A percentile compares a stretch with the other conserved stretches of the same genome.
These are phyloP conservation scores for Antechinus stuartii DNA, from an alignment of 2,113 vertebrate species.

Conservation along the genomic window DNA sequence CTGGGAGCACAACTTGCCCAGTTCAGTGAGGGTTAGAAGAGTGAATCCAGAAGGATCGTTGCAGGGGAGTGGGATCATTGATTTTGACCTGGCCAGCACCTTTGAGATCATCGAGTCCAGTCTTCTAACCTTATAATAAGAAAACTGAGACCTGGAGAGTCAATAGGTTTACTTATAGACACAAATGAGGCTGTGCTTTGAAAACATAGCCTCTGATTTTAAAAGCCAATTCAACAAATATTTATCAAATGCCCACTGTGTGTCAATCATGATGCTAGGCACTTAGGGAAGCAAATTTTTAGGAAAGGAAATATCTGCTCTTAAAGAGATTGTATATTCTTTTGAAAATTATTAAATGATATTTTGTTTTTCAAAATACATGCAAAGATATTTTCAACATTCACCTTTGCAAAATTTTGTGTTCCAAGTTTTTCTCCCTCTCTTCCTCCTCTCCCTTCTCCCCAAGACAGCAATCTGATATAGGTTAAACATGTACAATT, in stretches of 20 bases:
- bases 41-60: not conserved
- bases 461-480: too few relatives aligned
- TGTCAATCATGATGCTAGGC: too few relatives aligned
- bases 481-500: too few relatives aligned
- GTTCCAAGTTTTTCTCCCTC: too few relatives aligned
- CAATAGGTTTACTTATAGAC: not conserved
- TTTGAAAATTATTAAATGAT: too few relatives aligned
- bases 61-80: not conserved
- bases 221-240: not conserved
- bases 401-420: too few relatives aligned
- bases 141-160: not conserved
- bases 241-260: not conserved
- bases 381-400: too few relatives aligned
- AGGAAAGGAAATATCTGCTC: not conserved
- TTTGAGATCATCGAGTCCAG: not conserved
- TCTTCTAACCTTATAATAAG: not conserved
- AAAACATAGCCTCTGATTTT: not conserved
- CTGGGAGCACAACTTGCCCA: not conserved
- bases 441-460: too few relatives aligned
- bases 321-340: not conserved
- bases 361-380: too few relatives aligned
- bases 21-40: not conserved
- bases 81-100: not conserved
- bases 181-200: not conserved
- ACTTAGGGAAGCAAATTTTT: not conserved